These are phyloP conservation scores for Amphiura filiformis DNA, from an alignment of 35 echinoderm and acorn worm genomes.

Conservation along the genomic window DNA sequence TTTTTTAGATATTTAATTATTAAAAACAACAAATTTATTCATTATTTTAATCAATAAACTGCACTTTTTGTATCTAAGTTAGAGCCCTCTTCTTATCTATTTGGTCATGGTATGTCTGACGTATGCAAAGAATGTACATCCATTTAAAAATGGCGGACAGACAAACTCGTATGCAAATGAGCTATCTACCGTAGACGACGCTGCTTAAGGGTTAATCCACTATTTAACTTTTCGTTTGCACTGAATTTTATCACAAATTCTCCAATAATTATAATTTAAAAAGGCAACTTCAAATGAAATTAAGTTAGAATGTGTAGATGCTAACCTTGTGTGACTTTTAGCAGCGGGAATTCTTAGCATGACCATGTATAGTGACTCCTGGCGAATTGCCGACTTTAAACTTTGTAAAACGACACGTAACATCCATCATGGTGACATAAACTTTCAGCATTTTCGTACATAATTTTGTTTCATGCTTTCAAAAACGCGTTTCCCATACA, in stretches of 20 bases:
- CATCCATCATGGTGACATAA: too few species aligned
- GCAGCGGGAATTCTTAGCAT: background rate
- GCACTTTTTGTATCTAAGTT: too few species aligned
- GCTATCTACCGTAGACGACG: too few species aligned
- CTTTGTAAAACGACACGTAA: too few species aligned
- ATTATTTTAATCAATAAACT: too few species aligned
- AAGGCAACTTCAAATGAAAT: background rate
- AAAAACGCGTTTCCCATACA: too few species aligned
- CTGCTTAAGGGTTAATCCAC: background rate
- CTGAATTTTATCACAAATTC: background rate
- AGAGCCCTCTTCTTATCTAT: too few species aligned
- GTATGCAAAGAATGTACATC: slow-evolving; percentile 15
- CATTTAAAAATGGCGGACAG: background rate
- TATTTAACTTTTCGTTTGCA: background rate
- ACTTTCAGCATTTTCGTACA: too few species aligned
- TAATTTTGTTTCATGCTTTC: too few species aligned
- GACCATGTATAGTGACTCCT: background rate
- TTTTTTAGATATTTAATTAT: too few species aligned
- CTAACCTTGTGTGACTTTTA: background rate
- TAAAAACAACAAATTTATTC: too few species aligned
- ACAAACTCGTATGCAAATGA: slow-evolving; percentile 21
- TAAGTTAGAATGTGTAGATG: background rate
- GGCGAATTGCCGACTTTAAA: too few species aligned
- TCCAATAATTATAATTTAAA: background rate
- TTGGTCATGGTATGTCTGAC: slow-evolving; percentile 21